Conservation (phyloP, 2,797 vertebrate genomes). For the Petrocephalus sullivani region DNA sequence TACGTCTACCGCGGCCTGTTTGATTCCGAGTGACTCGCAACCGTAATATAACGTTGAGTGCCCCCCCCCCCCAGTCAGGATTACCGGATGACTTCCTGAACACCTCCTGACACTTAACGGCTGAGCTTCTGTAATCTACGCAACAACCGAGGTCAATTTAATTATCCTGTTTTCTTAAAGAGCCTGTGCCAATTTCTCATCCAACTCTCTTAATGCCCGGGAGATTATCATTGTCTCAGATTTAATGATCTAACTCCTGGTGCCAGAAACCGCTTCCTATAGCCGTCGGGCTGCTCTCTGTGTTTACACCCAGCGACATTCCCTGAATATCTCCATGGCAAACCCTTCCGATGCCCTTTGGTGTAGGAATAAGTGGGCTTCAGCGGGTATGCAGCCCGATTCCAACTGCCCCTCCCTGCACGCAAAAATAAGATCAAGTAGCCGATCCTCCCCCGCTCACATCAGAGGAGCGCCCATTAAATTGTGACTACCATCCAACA, state of each 20-base stretch:
- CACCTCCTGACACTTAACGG: conserved; percentile 46
- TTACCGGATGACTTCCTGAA: not conserved
- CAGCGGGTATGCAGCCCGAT: not conserved
- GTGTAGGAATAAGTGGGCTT: not conserved
- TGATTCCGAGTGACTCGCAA: not conserved
- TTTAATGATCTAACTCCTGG: conserved; percentile 76
- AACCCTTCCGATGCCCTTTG: not conserved
- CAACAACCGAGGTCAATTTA: conserved; percentile 74
- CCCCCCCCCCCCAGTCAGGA: not conserved
- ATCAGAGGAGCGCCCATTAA: not conserved
- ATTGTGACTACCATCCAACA: conserved; percentile 2
- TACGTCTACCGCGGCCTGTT: not conserved
- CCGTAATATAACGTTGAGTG: not conserved
- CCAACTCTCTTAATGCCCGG: conserved; percentile 70
- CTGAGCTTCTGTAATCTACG: conserved; percentile 66
- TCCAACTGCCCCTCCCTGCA: not conserved
- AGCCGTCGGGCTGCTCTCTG: conserved; percentile 20
- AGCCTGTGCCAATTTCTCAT: conserved; percentile 72
- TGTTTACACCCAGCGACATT: not conserved
- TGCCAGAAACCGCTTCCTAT: conserved; percentile 51
- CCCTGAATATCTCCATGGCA: not conserved
- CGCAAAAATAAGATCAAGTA: not conserved
- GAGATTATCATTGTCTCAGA: conserved; percentile 75
- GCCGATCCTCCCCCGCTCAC: not conserved
- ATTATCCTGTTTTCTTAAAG: conserved; percentile 76